Conservation (phyloP, 2,113 vertebrate species). For the Corythornis madagascariensis region DNA sequence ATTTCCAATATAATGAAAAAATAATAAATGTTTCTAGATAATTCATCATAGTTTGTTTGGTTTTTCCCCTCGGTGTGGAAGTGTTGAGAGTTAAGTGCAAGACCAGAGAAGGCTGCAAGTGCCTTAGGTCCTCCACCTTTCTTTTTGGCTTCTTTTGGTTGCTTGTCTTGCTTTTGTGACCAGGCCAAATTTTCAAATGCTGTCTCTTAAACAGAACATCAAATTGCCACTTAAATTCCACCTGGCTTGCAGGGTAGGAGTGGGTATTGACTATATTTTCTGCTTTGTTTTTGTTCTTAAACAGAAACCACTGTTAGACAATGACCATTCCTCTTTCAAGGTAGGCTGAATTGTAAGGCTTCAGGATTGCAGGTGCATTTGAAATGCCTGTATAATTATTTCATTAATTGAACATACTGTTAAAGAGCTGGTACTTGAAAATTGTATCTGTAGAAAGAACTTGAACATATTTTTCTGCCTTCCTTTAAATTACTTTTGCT, state of each 20-base stretch:
- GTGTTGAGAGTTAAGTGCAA: not conserved
- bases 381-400: constrained; percentile 49
- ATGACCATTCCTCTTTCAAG: constrained; percentile 68
- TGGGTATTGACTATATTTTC: constrained; percentile 69
- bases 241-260: constrained; percentile 64
- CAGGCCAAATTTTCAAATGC: constrained; percentile 67
- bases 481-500: constrained; percentile 6
- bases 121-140: not conserved
- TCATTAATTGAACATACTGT: constrained; percentile 44
- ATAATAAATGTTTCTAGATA: constrained; percentile 68
- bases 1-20: constrained; percentile 42
- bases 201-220: constrained; percentile 62
- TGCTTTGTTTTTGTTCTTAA: constrained; percentile 68
- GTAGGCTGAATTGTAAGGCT: constrained; percentile 71
- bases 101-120: not conserved
- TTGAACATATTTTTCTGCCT: constrained; percentile 17
- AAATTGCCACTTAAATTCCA: constrained; percentile 56
- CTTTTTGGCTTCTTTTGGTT: not conserved
- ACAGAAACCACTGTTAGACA: constrained; percentile 66
- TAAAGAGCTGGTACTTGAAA: constrained; percentile 71
- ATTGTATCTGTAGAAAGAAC: constrained; percentile 26
- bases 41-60: constrained; percentile 64
- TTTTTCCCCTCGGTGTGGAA: constrained; percentile 51
- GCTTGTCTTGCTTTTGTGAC: constrained; percentile 6
- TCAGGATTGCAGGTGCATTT: constrained; percentile 51